A percentile compares a stretch with the other conserved stretches of the same genome.
These are phyloP conservation scores for Hafferia zeledoni DNA, from an alignment of 2,797 vertebrate species.

Conservation along the genomic window DNA sequence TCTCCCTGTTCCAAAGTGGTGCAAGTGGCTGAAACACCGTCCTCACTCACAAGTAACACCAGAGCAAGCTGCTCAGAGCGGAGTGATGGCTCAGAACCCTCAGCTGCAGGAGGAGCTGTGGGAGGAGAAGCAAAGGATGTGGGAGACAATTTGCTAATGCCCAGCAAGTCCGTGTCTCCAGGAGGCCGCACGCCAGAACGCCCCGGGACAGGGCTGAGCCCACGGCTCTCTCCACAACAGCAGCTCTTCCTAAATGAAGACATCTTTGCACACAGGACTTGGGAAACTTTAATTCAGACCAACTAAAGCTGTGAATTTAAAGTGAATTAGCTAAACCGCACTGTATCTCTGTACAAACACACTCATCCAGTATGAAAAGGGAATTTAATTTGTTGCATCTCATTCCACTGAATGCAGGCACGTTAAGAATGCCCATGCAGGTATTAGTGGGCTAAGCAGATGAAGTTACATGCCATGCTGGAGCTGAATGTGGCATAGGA, in stretches of 20 bases:
- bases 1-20: background rate
- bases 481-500: background rate
- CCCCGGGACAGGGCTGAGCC: constrained; percentile 23
- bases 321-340: constrained; percentile 46
- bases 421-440: background rate
- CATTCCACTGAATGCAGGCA: constrained; percentile 5
- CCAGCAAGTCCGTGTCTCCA: constrained; percentile 22
- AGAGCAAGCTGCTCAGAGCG: background rate
- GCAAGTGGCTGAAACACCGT: background rate
- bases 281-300: constrained; percentile 42
- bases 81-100: constrained; percentile 32
- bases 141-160: constrained; percentile 53
- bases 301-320: constrained; percentile 27
- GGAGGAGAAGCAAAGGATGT: constrained; percentile 55
- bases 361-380: background rate
- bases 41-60: constrained; percentile 2
- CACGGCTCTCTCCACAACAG: constrained; percentile 26
- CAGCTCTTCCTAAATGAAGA: constrained; percentile 33
- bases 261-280: background rate
- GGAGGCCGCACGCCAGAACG: background rate
- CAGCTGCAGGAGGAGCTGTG: background rate
- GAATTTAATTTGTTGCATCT: constrained; percentile 27
- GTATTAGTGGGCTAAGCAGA: background rate
- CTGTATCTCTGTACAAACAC: background rate
- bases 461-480: background rate